Evolutionary conservation across 1,140 invertebrate genomes (phyloP), one percentile per base, ranked within the genome.

Genomic region (Caerostris extrusa): DNA sequence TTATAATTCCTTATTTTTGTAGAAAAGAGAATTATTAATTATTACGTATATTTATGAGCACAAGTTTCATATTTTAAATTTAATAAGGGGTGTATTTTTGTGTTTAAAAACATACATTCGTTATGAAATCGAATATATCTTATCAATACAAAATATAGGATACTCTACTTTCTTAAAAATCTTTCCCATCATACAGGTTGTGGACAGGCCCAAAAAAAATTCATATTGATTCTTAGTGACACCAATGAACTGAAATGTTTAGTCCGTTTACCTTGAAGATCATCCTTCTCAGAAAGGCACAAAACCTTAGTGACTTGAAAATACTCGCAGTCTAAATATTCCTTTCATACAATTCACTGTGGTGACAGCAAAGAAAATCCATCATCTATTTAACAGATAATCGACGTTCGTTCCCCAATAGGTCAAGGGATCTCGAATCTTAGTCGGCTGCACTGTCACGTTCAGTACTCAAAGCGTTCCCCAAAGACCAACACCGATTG

Each of bases 391-490:
- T 55, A 57, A 77, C 8, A 67, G 12, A 64, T 82, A 50, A n/a
- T 91, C n/a, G 17, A 91, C 55, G 34, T 90, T 50, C 50, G 67
- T 57, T 14, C 67, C 56, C 67, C 64, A 17, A 14, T 77, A 57
- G 86, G 61, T 88, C 86, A 67, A 88, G 60, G 86, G 82, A 58
- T 88, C 60, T 61, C 50, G 86, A 88, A 55, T 64, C 58, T 34
- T 64, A 34, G 64, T 67, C 60, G 10, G 53, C 88, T 69, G 67
- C 77, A 77, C 55, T 17, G 90, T 91, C 90, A 91, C 90, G 90
- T 91, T 91, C 90, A 12, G 90, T 82, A 91, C 90, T 91, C 90
- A 91, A 7, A 53, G 71, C 58, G 64, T 60, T 53, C 71, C 77
- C 14, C 4, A 10, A 58, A n/a, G 71, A 82, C 90, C 82, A 91